These are phyloP conservation scores for Phaedon cochleariae DNA, from an alignment of 2,888 invertebrate species.

Conservation along the genomic window DNA sequence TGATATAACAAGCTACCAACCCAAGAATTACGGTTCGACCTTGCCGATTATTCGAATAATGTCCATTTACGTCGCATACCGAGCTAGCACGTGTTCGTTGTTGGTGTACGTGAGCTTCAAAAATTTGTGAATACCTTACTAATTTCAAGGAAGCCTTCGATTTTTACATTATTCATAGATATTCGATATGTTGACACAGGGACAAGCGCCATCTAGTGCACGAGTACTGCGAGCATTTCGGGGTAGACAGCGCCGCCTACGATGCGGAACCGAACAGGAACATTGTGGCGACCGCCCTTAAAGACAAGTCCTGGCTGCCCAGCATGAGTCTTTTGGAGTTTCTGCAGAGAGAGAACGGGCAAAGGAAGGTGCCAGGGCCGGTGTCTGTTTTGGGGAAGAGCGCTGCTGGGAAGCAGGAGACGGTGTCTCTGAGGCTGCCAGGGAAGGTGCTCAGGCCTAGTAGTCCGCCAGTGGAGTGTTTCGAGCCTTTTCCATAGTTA, in stretches of 20 bases:
- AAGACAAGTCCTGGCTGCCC: constrained; percentile 84
- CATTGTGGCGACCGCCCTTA: constrained; percentile 87
- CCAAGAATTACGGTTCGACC: no score
- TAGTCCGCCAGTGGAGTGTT: constrained; percentile 43
- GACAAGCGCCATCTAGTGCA: constrained; percentile 93
- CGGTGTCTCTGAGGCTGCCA: constrained; percentile 52
- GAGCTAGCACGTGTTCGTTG: no score
- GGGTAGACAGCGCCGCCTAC: constrained; percentile 92
- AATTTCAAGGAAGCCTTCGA: no score
- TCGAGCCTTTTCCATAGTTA: constrained; percentile 25
- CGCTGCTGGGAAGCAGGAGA: constrained; percentile 48
- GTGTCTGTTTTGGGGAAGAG: constrained; percentile 55
- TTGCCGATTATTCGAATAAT: no score
- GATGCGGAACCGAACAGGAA: constrained; percentile 96
- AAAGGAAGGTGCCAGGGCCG: constrained; percentile 82
- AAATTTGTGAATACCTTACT: no score
- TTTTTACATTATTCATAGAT: no score
- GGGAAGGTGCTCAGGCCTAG: constrained; percentile 42
- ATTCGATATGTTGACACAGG: no score
- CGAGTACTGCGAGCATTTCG: constrained; percentile 94
- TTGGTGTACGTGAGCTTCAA: no score
- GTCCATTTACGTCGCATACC: no score
- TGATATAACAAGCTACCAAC: no score
- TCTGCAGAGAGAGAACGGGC: constrained; percentile 80
- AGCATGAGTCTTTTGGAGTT: constrained; percentile 85